A percentile compares a stretch with the other conserved stretches of the same genome.
phyloP scores from a whole-genome alignment of 2,113 vertebrate species.

The Aphelocoma coerulescens region DNA sequence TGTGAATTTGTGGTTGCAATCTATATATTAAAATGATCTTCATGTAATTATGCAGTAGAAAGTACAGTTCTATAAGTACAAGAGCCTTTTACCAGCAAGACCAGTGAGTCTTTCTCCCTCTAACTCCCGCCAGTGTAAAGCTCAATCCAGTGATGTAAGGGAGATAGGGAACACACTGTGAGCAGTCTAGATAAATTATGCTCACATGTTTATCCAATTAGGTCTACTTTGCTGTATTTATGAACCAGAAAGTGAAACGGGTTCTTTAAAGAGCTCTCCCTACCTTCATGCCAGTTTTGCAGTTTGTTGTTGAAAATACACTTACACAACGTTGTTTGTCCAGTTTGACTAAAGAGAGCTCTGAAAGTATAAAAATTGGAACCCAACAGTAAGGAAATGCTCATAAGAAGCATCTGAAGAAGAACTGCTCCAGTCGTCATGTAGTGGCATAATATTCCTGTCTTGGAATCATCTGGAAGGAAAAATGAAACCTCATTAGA shows the following conservation, averaged over 20 bases:
- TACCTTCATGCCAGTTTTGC: background rate
- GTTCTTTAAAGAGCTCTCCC: background rate
- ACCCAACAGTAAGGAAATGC: background rate
- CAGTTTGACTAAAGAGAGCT: background rate
- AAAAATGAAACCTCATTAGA: background rate
- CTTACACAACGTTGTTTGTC: background rate
- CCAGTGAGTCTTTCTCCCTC: background rate
- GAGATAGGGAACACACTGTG: background rate
- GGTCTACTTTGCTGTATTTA: background rate
- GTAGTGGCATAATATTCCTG: background rate
- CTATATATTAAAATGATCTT: background rate
- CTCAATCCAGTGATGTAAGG: background rate
- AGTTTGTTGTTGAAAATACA: background rate
- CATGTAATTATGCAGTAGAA: background rate
- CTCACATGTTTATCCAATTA: background rate
- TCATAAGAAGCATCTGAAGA: background rate
- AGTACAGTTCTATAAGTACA: background rate
- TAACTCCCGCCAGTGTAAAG: background rate
- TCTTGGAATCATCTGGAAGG: background rate
- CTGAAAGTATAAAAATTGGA: background rate
- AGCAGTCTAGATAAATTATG: background rate
- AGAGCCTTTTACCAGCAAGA: background rate
- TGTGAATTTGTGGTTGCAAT: background rate
- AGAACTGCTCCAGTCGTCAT: background rate
- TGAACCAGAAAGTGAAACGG: background rate